A percentile compares a stretch with the other conserved stretches of the same genome.
Evolutionary conservation across 2,113 vertebrate species (phyloP).

Genomic region (Centropristis striata): DNA sequence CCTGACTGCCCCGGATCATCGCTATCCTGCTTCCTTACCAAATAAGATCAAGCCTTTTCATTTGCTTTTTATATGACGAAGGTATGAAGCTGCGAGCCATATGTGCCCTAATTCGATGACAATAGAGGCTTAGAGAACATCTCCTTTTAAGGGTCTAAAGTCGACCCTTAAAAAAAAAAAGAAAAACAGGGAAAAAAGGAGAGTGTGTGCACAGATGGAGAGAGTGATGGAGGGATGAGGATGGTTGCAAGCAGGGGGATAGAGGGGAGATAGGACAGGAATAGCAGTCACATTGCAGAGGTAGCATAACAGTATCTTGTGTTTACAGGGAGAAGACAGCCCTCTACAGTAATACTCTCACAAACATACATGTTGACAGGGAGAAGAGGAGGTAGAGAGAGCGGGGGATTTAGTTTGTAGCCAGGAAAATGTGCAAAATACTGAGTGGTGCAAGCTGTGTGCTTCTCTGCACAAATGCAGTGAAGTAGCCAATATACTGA

Average conservation of each 20-base stretch:
- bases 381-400: constrained; percentile 13
- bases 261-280: constrained; percentile 5
- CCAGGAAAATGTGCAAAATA: constrained; percentile 55
- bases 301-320: neutral
- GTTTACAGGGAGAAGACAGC: neutral
- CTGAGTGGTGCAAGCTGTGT: constrained; percentile 11
- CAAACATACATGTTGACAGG: constrained; percentile 17
- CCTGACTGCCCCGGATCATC: constrained; percentile 35
- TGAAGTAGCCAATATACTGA: neutral
- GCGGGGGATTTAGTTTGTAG: constrained; percentile 15
- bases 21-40: constrained; percentile 12
- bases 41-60: constrained; percentile 53
- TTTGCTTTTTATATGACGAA: constrained; percentile 37
- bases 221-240: constrained; percentile 33
- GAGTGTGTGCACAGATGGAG: constrained; percentile 26
- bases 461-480: constrained; percentile 26
- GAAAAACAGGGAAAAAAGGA: constrained; percentile 9
- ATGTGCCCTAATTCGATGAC: constrained; percentile 57
- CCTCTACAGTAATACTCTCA: constrained; percentile 6
- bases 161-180: constrained; percentile 19
- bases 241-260: constrained; percentile 23
- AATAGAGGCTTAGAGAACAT: constrained; percentile 60
- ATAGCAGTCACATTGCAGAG: constrained; percentile 8
- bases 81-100: constrained; percentile 61
- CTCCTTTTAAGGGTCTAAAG: constrained; percentile 74